Percentiles rank a stretch among this genome's conserved stretches.
These are phyloP conservation scores for Pogoniulus pusillus DNA, from an alignment of 2,797 vertebrate genomes.

Conservation along the genomic window DNA sequence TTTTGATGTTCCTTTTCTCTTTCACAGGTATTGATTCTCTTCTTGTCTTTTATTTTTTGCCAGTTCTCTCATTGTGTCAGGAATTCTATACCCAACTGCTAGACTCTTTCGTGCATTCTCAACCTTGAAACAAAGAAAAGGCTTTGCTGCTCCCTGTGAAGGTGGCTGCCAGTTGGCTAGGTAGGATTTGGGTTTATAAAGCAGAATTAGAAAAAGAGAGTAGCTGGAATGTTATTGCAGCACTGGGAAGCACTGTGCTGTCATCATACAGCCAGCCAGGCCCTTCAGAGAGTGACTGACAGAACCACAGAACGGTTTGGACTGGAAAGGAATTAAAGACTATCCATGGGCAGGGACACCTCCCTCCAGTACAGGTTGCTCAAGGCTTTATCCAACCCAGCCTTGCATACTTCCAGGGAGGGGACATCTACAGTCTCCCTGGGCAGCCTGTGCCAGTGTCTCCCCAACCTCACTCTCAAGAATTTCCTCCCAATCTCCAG, in stretches of 20 bases:
- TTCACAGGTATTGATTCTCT: slow-evolving; percentile 14
- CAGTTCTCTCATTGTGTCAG: slow-evolving; percentile 11
- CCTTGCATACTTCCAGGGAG: too few relatives aligned
- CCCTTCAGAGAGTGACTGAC: neutral
- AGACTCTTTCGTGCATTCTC: neutral
- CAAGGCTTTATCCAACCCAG: too few relatives aligned
- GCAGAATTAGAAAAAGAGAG: neutral
- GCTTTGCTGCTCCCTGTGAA: neutral
- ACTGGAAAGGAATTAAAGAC: too few relatives aligned
- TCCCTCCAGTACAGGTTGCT: too few relatives aligned
- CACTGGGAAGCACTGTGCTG: neutral
- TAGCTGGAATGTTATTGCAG: neutral
- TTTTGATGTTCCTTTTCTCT: slow-evolving; percentile 21
- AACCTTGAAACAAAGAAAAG: neutral
- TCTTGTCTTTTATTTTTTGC: slow-evolving; percentile 47
- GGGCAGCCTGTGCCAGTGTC: too few relatives aligned
- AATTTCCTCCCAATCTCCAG: too few relatives aligned
- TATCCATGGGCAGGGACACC: too few relatives aligned
- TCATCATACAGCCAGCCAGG: neutral
- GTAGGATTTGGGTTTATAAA: neutral
- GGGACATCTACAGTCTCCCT: too few relatives aligned
- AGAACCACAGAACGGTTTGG: neutral
- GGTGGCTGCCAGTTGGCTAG: slow-evolving; percentile 3
- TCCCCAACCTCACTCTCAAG: too few relatives aligned
- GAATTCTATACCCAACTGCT: neutral